Evolutionary conservation across 2,797 vertebrate species (phyloP).

Genomic region (Hydrocynus forskahlii): DNA sequence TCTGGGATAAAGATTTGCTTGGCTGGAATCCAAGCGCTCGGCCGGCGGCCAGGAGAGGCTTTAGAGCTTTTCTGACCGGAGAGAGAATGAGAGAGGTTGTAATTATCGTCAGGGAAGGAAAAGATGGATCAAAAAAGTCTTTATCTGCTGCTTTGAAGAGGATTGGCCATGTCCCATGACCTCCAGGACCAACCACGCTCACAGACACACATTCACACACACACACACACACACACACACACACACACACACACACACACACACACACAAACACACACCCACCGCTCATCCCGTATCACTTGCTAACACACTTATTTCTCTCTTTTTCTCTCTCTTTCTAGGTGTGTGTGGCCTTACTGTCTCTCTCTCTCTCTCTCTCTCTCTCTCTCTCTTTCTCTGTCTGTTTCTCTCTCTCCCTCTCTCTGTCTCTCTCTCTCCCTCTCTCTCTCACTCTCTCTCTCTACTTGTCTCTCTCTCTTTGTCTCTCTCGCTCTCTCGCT

Average conservation of each 20-base stretch:
- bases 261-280: constrained; percentile 17
- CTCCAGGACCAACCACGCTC: constrained; percentile 4
- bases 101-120: constrained; percentile 55
- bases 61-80: constrained; percentile 54
- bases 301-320: constrained; percentile 20
- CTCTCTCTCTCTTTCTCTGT: too few species aligned
- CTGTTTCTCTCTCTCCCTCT: too few species aligned
- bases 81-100: constrained; percentile 41
- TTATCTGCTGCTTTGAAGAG: constrained; percentile 37
- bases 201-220: constrained; percentile 26
- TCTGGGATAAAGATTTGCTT: constrained; percentile 70
- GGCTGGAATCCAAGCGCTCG: constrained; percentile 69
- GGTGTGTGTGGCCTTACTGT: background rate
- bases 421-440: too few species aligned
- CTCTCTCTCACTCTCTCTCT: too few species aligned
- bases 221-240: constrained; percentile 27
- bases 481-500: too few species aligned
- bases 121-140: constrained; percentile 25
- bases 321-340: background rate
- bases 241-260: constrained; percentile 40
- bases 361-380: background rate
- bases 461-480: too few species aligned
- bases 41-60: constrained; percentile 59
- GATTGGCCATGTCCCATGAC: constrained; percentile 16
- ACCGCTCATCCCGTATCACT: constrained; percentile 7